These are phyloP conservation scores for Aelia acuminata DNA, from an alignment of 2,888 invertebrate genomes.

Conservation along the genomic window DNA sequence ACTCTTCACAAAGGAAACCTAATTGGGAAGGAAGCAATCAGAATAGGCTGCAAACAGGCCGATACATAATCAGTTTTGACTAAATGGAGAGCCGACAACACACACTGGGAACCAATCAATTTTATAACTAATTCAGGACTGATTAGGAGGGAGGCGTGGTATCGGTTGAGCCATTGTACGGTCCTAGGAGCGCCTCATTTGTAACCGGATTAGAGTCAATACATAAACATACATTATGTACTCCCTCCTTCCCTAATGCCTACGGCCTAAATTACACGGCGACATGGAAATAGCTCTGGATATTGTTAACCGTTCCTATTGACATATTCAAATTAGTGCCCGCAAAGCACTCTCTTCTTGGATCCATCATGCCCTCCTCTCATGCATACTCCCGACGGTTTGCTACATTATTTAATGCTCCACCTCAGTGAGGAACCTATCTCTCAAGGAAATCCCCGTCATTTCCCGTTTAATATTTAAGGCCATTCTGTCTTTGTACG, in stretches of 20 bases:
- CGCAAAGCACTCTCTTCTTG: constrained; percentile 35
- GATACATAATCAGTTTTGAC: constrained; percentile 45
- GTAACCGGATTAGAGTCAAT: constrained; percentile 56
- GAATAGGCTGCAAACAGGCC: constrained; percentile 6
- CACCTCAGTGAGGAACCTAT: constrained; percentile 18
- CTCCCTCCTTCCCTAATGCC: constrained; percentile 53
- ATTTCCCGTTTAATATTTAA: constrained; percentile 55
- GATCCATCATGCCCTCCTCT: constrained; percentile 26
- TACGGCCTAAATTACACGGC: constrained; percentile 61
- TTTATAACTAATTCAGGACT: constrained; percentile 56
- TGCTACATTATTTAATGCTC: constrained; percentile 51
- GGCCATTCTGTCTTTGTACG: constrained; percentile 1
- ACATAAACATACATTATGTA: constrained; percentile 58
- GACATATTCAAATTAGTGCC: constrained; percentile 64
- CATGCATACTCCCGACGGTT: not conserved
- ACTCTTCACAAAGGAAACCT: not conserved
- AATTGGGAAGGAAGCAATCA: constrained; percentile 11
- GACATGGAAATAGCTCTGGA: constrained; percentile 64
- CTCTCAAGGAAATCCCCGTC: constrained; percentile 52
- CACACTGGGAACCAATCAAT: constrained; percentile 53
- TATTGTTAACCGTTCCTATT: constrained; percentile 64
- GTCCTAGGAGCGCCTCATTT: constrained; percentile 12
- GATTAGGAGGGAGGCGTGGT: constrained; percentile 40
- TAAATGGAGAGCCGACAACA: constrained; percentile 6
- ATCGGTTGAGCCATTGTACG: constrained; percentile 48